These are phyloP conservation scores for Tetragnatha versicolor DNA, from an alignment of 1,140 invertebrate genomes.

Conservation along the genomic window DNA sequence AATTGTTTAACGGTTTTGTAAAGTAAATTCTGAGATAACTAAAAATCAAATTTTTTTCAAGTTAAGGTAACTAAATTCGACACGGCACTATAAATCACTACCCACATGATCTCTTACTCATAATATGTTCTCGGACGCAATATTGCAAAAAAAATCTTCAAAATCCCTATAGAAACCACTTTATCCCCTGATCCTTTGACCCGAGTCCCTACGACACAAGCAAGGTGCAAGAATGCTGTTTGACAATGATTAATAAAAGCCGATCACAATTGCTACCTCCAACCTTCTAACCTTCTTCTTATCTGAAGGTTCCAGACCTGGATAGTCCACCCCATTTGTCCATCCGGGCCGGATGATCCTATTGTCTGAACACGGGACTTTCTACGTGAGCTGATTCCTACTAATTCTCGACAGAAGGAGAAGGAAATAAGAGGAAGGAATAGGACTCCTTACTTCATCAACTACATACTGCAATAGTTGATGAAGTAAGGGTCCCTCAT, in stretches of 20 bases:
- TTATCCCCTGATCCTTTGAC: too few relatives aligned
- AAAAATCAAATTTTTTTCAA: too few relatives aligned
- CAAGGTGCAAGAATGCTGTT: conserved; percentile 32
- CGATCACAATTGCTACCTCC: conserved; percentile 31
- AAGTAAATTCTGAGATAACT: too few relatives aligned
- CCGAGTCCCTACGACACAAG: not conserved
- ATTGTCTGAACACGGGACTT: conserved; percentile 52
- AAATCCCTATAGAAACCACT: too few relatives aligned
- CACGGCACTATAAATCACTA: too few relatives aligned
- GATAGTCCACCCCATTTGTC: conserved; percentile 33
- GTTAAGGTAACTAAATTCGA: too few relatives aligned
- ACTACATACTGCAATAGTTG: conserved; percentile 37
- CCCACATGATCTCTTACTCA: too few relatives aligned
- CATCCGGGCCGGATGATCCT: conserved; percentile 45
- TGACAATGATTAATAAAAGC: conserved; percentile 52
- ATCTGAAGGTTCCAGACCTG: conserved; percentile 41
- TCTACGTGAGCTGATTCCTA: conserved; percentile 52
- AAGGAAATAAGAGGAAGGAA: conserved; percentile 48
- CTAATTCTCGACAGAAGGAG: conserved; percentile 41
- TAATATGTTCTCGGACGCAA: too few relatives aligned
- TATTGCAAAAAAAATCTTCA: too few relatives aligned
- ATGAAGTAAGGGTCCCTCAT: conserved; percentile 51
- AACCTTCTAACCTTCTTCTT: conserved; percentile 36
- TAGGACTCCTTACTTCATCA: too few relatives aligned
- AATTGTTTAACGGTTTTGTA: too few relatives aligned